These are phyloP conservation scores for Caretta caretta DNA, from an alignment of 2,113 vertebrate genomes.

Conservation along the genomic window DNA sequence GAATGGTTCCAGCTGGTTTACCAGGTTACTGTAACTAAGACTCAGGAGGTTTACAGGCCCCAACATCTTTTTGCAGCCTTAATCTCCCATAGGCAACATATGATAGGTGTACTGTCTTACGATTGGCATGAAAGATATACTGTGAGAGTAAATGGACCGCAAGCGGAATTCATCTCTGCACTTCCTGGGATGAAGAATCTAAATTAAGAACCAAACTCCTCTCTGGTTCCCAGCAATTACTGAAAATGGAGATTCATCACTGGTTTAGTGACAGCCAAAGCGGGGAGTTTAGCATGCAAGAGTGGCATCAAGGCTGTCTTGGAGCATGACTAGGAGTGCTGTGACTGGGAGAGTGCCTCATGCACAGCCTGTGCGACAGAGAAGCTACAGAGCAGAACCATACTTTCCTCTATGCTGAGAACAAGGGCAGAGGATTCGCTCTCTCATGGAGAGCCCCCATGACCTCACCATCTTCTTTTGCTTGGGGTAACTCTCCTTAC, in stretches of 20 bases:
- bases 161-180: neutral
- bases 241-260: neutral
- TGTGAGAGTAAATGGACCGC: neutral
- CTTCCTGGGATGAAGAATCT: neutral
- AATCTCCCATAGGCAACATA: neutral
- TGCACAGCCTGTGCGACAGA: neutral
- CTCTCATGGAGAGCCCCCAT: neutral
- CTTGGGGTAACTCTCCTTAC: neutral
- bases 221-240: neutral
- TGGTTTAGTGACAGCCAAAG: neutral
- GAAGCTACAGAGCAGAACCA: neutral
- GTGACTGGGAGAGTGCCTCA: accelerated
- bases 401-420: neutral
- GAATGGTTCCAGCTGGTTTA: neutral
- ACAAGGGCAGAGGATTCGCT: neutral
- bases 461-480: neutral
- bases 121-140: neutral
- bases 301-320: neutral
- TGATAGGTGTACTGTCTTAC: neutral
- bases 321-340: accelerated
- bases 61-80: neutral
- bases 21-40: neutral
- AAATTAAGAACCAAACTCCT: neutral
- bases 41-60: neutral
- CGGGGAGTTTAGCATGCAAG: neutral